A percentile compares a stretch with the other conserved stretches of the same genome.
phyloP scores from a whole-genome alignment of 1,140 invertebrate genomes.

The Lasioglossum baleicum region DNA sequence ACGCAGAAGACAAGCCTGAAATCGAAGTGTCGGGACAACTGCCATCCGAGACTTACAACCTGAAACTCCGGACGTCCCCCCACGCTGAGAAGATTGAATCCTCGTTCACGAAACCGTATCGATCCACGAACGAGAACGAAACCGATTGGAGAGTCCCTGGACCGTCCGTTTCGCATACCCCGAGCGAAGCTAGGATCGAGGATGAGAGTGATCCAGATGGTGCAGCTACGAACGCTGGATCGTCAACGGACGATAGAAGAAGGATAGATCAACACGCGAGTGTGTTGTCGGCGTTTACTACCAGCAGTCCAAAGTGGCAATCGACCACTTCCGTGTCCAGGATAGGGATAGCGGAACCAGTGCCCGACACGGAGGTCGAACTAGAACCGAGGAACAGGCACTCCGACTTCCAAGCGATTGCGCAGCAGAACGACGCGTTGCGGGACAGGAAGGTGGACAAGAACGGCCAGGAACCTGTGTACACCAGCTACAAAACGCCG shows the following conservation, averaged over 20 bases:
- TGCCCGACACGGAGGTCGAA: constrained; percentile 72
- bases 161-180: background rate
- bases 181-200: background rate
- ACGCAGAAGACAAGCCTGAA: constrained; percentile 32
- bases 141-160: constrained; percentile 20
- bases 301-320: background rate
- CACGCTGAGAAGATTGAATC: constrained; percentile 8
- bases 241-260: background rate
- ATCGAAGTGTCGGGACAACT: constrained; percentile 73
- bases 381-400: constrained; percentile 70
- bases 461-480: constrained; percentile 77
- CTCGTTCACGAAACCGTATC: constrained; percentile 23
- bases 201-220: too few relatives aligned
- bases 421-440: constrained; percentile 41
- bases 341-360: constrained; percentile 74
- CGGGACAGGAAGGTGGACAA: constrained; percentile 49
- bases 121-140: constrained; percentile 9
- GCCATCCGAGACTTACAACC: constrained; percentile 69
- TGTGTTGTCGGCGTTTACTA: background rate
- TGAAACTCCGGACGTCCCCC: constrained; percentile 66
- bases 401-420: constrained; percentile 57
- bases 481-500: constrained; percentile 85
- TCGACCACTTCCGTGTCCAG: constrained; percentile 55
- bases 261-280: background rate
- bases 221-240: background rate